A percentile compares a stretch with the other conserved stretches of the same genome.
phyloP scores from a whole-genome alignment of 1,140 invertebrate species.

The Leguminivora glycinivorella region DNA sequence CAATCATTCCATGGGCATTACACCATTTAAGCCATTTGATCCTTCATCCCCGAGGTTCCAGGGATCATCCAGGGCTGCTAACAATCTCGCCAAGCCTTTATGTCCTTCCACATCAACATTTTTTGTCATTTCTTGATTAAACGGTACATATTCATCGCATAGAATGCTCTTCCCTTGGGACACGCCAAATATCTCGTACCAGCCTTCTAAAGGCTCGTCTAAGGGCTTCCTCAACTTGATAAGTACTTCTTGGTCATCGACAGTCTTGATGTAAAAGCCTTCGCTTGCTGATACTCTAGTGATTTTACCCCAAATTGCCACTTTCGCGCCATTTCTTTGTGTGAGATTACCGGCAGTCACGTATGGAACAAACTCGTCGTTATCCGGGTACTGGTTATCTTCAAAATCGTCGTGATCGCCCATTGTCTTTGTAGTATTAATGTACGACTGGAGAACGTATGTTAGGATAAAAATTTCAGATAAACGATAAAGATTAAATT shows the following conservation, averaged over 20 bases:
- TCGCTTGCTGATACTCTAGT: slow-evolving; percentile 67
- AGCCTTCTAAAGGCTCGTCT: slow-evolving; percentile 68
- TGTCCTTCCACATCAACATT: slow-evolving; percentile 72
- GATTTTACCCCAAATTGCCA: slow-evolving; percentile 71
- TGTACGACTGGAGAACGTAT: neutral
- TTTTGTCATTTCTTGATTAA: slow-evolving; percentile 62
- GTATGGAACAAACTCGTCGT: slow-evolving; percentile 72
- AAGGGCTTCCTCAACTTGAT: slow-evolving; percentile 63
- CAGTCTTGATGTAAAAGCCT: slow-evolving; percentile 70
- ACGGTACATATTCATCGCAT: slow-evolving; percentile 73
- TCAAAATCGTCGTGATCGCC: slow-evolving; percentile 71
- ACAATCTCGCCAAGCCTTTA: slow-evolving; percentile 64
- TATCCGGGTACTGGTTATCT: slow-evolving; percentile 71
- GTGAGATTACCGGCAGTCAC: slow-evolving; percentile 68
- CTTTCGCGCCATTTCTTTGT: slow-evolving; percentile 71
- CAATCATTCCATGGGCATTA: slow-evolving; percentile 57
- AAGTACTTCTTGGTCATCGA: slow-evolving; percentile 69
- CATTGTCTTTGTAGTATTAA: slow-evolving; percentile 40
- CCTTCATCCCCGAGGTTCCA: slow-evolving; percentile 70
- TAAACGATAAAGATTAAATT: neutral
- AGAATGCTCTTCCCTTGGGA: slow-evolving; percentile 70
- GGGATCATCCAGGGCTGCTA: slow-evolving; percentile 69
- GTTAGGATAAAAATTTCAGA: neutral
- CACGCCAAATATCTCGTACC: slow-evolving; percentile 72
- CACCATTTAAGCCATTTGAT: slow-evolving; percentile 49